Percentiles rank a stretch among this genome's conserved stretches.
Evolutionary conservation across 2,888 invertebrate genomes (phyloP).

Genomic region (Endomychus coccineus): DNA sequence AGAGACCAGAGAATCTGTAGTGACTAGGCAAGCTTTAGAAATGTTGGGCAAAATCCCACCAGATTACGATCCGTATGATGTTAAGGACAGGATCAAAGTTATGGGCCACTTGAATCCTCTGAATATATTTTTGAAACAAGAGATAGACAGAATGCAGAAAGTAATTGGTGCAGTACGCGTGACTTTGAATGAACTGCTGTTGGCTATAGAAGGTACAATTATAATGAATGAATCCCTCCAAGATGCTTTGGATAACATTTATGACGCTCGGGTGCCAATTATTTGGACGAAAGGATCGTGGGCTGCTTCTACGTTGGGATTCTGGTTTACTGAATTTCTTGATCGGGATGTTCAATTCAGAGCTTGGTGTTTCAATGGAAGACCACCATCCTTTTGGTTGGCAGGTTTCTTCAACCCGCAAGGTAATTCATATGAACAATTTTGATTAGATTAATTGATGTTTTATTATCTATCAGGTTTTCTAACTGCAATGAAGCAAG

Average conservation of each 20-base stretch:
- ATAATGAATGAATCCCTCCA: constrained; percentile 84
- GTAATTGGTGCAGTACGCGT: constrained; percentile 49
- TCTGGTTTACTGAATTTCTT: constrained; percentile 85
- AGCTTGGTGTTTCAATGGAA: constrained; percentile 63
- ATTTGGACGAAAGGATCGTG: constrained; percentile 71
- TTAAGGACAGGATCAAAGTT: constrained; percentile 60
- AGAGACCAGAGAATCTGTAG: constrained; percentile 72
- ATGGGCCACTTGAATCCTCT: constrained; percentile 67
- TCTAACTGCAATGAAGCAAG: constrained; percentile 85
- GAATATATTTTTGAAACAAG: constrained; percentile 83
- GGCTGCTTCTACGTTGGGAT: constrained; percentile 78
- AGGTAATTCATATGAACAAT: no score
- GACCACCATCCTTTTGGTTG: constrained; percentile 83
- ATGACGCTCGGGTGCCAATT: constrained; percentile 74
- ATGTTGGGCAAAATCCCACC: constrained; percentile 74
- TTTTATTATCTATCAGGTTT: constrained; percentile 55
- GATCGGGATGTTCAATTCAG: constrained; percentile 76
- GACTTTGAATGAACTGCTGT: constrained; percentile 68
- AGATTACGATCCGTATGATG: constrained; percentile 71
- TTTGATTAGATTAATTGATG: no score
- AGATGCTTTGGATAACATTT: constrained; percentile 79
- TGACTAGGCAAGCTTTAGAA: constrained; percentile 62
- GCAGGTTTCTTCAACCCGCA: constrained; percentile 91
- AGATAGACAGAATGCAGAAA: constrained; percentile 82
- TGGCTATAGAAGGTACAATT: constrained; percentile 84